These are phyloP conservation scores for Holacanthella duospinosa DNA, from an alignment of 2,888 invertebrate species.

Conservation along the genomic window DNA sequence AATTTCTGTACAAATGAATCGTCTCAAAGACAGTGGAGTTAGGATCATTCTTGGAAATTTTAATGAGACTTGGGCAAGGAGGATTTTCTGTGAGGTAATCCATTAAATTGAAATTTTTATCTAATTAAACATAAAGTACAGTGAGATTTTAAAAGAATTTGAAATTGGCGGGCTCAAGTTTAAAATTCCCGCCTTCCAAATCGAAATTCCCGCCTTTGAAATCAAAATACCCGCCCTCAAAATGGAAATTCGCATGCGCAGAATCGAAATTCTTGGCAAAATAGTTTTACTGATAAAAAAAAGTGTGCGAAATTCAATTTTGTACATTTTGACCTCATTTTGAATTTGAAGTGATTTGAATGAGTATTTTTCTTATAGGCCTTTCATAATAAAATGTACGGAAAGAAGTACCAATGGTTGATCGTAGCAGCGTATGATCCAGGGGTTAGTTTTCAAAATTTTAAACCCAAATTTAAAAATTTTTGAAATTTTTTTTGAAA, in stretches of 20 bases:
- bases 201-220: no score
- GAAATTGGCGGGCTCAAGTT: no score
- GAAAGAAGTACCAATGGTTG: conserved; percentile 88
- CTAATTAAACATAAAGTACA: conserved; percentile 36
- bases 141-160: not conserved
- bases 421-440: conserved; percentile 77
- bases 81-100: conserved; percentile 79
- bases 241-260: no score
- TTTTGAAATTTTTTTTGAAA: not conserved
- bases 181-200: no score
- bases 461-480: not conserved
- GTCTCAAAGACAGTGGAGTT: conserved; percentile 80
- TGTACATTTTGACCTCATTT: no score
- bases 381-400: conserved; percentile 52
- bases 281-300: not conserved
- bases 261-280: no score
- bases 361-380: conserved; percentile 19
- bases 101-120: conserved; percentile 39
- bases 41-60: conserved; percentile 93
- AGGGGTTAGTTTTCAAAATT: conserved; percentile 6
- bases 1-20: conserved; percentile 63
- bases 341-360: not conserved
- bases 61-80: conserved; percentile 83
- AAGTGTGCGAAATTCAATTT: no score
- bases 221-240: no score